These are phyloP conservation scores for Saccopteryx leptura DNA, from an alignment of 2,113 vertebrate species.

Conservation along the genomic window DNA sequence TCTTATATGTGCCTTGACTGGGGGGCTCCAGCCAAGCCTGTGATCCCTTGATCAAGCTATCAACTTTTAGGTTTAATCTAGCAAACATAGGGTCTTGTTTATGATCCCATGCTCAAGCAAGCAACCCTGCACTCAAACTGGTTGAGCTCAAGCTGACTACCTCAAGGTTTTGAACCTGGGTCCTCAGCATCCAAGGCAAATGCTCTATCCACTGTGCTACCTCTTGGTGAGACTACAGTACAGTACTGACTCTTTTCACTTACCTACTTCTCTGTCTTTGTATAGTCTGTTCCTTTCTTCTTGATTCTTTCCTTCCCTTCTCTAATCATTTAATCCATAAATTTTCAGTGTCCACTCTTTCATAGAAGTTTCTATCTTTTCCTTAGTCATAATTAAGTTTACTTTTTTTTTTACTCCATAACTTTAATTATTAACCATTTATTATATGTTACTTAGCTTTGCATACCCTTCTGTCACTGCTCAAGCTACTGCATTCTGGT, in stretches of 20 bases:
- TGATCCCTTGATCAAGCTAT: no score
- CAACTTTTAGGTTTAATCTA: no score
- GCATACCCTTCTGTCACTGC: not conserved
- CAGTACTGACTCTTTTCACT: not conserved
- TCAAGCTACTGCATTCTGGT: not conserved
- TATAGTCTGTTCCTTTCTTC: not conserved
- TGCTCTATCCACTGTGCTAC: no score
- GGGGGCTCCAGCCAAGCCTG: no score
- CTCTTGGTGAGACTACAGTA: not conserved
- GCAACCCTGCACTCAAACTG: no score
- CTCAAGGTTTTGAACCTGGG: no score
- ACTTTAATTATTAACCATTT: not conserved
- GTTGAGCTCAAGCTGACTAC: no score
- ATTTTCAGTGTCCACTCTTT: slow-evolving; percentile 1
- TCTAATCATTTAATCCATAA: slow-evolving; percentile 43
- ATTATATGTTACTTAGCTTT: not conserved
- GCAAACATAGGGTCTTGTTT: no score
- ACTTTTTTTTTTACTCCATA: not conserved
- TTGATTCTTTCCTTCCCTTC: not conserved
- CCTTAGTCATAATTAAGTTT: slow-evolving; percentile 19
- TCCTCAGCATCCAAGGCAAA: no score
- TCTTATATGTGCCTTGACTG: no score
- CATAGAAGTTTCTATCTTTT: not conserved
- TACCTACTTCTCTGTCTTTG: not conserved
- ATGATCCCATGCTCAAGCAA: no score